Base-by-base conservation (phyloP, 1,140 invertebrate genomes). In the Agrypnia vestita region DNA sequence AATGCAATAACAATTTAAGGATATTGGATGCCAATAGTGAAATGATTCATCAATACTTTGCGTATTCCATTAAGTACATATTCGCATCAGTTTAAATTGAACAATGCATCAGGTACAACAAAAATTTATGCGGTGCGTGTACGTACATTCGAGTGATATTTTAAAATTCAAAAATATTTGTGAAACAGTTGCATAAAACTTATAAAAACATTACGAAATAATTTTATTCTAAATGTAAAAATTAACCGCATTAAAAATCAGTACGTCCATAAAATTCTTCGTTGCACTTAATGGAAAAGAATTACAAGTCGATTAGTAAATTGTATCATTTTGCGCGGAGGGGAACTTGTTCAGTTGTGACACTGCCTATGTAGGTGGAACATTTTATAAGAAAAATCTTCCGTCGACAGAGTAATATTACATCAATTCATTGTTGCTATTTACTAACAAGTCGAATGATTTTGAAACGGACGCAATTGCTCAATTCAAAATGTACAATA, bases 331-430 rank as follows among this genome's bases (percentile, higher is more conserved):
- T 71, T 71, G 15, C 8, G 17, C 25, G 46, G 47, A 51, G n/a
- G 19, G 21, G 35, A 51, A 71, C 46, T 4, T 25, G 25, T 35
- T 35, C 4, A 51, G 46, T 71, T 51, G 17, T 71, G 67, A 19
- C 67, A 71, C 35, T 51, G 64, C 21, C 46, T 9, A 19, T 47
- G 12, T 49, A 15, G 12, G 47, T 71, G 67, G 47, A 71, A 71
- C 46, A 25, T 21, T 71, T 71, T 51, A 17, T 13, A 53, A 43
- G 13, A 17, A 67, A 25, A 19, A 15, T 67, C 0, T 9, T 44
- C 21, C 43, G 62, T 43, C 35, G n/a, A 67, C 43, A 43, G 21
- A 47, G 12, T 9, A 43, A 67, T 9, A 67, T 19, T 44, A 67
- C 62, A 43, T 44, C 43, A 67, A 10, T 67, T 56, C n/a, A 56